Conservation (phyloP, 2,888 invertebrate genomes). For the Lasius fuliginosus region DNA sequence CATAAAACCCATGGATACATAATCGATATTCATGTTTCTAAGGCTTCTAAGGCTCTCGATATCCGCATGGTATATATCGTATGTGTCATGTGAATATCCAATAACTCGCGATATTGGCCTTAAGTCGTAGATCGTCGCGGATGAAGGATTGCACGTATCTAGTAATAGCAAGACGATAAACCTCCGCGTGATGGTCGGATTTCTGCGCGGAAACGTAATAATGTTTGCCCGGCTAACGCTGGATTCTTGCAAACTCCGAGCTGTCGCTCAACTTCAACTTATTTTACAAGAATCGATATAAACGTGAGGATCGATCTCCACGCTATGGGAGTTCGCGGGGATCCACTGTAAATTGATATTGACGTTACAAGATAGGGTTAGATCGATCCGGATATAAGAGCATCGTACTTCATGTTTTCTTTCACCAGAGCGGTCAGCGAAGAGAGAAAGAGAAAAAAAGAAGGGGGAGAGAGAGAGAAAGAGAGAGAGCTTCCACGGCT, state of each 20-base stretch:
- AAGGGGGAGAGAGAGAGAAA: neutral
- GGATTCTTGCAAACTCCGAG: slow-evolving; percentile 60
- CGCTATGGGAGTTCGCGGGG: slow-evolving; percentile 49
- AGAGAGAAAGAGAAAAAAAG: neutral
- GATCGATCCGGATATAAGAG: slow-evolving; percentile 51
- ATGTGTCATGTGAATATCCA: slow-evolving; percentile 38
- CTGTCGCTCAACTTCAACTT: slow-evolving; percentile 69
- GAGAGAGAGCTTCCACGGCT: neutral
- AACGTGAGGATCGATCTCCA: slow-evolving; percentile 64
- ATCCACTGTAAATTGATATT: slow-evolving; percentile 76
- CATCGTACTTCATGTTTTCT: slow-evolving; percentile 54
- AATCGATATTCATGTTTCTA: slow-evolving; percentile 35
- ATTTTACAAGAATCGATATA: slow-evolving; percentile 75
- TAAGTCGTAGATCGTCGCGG: slow-evolving; percentile 41
- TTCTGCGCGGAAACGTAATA: slow-evolving; percentile 72
- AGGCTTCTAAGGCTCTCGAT: neutral
- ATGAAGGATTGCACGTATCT: slow-evolving; percentile 45
- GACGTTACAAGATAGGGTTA: slow-evolving; percentile 61
- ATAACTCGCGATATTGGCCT: slow-evolving; percentile 49
- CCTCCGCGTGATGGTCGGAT: slow-evolving; percentile 51
- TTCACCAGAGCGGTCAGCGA: slow-evolving; percentile 39
- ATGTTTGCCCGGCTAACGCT: slow-evolving; percentile 68
- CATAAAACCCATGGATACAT: slow-evolving; percentile 34
- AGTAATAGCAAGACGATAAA: slow-evolving; percentile 54
- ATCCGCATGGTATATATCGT: slow-evolving; percentile 5